phyloP scores from a whole-genome alignment of 2,113 vertebrate genomes.

The Tylochromis polylepis region DNA sequence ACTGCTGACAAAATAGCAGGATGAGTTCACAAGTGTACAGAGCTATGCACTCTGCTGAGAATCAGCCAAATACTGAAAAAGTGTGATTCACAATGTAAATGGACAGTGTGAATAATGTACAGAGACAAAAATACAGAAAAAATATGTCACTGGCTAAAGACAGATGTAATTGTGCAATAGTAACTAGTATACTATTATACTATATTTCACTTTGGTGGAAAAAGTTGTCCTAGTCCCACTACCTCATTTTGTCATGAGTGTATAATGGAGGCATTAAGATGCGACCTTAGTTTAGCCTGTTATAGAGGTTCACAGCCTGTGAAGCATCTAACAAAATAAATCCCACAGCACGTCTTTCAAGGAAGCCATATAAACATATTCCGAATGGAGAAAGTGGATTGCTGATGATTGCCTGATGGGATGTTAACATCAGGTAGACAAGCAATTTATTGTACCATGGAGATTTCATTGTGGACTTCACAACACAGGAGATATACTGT shows the following conservation, averaged over 20 bases:
- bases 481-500: conserved; percentile 14
- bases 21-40: not conserved
- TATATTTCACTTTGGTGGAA: not conserved
- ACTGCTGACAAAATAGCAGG: not conserved
- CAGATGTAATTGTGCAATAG: not conserved
- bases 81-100: not conserved
- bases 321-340: conserved; percentile 45
- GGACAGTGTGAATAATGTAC: not conserved
- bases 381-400: conserved; percentile 23
- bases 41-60: not conserved
- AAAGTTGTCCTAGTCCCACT: not conserved
- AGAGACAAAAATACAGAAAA: not conserved
- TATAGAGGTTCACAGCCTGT: conserved; percentile 8
- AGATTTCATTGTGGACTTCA: conserved; percentile 45
- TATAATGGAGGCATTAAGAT: conserved; percentile 21
- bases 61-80: not conserved
- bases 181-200: not conserved
- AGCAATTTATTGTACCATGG: conserved; percentile 38
- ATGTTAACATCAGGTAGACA: conserved; percentile 55
- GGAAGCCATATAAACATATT: conserved; percentile 45
- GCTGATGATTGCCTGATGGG: conserved; percentile 49
- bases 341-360: conserved; percentile 20
- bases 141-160: not conserved
- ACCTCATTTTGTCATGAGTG: conserved; percentile 1
- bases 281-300: not conserved